These are phyloP conservation scores for Nymphicus hollandicus DNA, from an alignment of 2,113 vertebrate genomes.

Conservation along the genomic window DNA sequence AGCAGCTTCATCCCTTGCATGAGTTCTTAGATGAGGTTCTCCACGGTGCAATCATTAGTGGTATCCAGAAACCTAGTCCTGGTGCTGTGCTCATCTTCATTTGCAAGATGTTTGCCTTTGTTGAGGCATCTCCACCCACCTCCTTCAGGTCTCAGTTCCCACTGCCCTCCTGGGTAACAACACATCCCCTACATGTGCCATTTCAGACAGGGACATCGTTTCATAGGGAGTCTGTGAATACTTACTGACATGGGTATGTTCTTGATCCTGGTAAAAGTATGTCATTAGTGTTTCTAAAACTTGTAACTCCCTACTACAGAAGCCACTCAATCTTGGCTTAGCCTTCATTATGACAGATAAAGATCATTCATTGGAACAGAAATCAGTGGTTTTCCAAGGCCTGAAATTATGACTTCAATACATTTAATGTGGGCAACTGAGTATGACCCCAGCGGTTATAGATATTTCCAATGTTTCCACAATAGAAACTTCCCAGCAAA, in stretches of 20 bases:
- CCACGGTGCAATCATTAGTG: not conserved
- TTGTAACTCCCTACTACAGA: not conserved
- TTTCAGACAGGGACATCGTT: not conserved
- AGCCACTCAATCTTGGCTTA: not conserved
- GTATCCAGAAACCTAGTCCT: not conserved
- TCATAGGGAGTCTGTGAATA: not conserved
- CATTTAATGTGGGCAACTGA: conserved; percentile 19
- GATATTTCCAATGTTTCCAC: not conserved
- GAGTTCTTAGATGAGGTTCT: not conserved
- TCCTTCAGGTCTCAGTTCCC: not conserved
- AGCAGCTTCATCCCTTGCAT: not conserved
- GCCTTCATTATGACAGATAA: not conserved
- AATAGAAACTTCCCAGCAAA: not conserved
- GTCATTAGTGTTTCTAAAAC: not conserved
- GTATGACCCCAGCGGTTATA: not conserved
- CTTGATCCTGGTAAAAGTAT: not conserved
- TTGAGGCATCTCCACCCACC: not conserved
- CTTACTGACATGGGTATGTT: not conserved
- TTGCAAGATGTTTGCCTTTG: not conserved
- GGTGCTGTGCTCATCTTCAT: not conserved
- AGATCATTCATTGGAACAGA: conserved; percentile 6
- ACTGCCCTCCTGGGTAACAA: not conserved
- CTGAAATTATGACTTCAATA: conserved; percentile 18
- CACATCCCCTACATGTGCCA: not conserved
- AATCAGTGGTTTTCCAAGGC: not conserved